These are phyloP conservation scores for Scomber colias DNA, from an alignment of 2,113 vertebrate species.

Conservation along the genomic window DNA sequence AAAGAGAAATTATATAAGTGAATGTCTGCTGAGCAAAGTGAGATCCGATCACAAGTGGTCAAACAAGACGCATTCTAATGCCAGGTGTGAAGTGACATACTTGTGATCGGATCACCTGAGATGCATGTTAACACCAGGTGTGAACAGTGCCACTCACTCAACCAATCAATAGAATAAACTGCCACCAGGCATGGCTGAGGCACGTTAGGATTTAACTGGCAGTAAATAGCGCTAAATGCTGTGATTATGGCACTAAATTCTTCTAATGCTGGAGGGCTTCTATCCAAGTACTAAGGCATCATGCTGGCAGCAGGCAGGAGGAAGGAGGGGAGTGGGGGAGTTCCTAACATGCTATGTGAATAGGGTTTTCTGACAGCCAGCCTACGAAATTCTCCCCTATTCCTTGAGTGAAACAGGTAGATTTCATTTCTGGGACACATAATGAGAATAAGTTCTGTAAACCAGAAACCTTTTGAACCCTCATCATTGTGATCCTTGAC, in stretches of 20 bases:
- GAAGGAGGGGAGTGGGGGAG: conserved; percentile 27
- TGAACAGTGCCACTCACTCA: conserved; percentile 30
- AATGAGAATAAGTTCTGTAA: conserved; percentile 29
- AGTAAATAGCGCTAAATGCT: conserved; percentile 65
- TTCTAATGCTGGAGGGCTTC: conserved; percentile 46
- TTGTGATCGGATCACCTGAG: too few species aligned
- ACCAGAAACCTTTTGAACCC: background rate
- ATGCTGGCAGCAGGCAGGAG: conserved; percentile 46
- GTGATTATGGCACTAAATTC: conserved; percentile 54
- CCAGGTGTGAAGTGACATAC: too few species aligned
- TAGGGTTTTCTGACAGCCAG: conserved; percentile 46
- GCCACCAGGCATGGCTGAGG: conserved; percentile 43
- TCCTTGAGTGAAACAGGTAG: conserved; percentile 37
- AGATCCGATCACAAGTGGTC: too few species aligned
- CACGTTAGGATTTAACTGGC: conserved; percentile 50
- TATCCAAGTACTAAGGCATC: conserved; percentile 59
- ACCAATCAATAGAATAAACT: conserved; percentile 55
- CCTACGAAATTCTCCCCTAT: conserved; percentile 6
- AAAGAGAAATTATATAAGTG: too few species aligned
- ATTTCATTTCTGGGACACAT: background rate
- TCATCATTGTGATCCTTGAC: background rate
- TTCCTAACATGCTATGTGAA: conserved; percentile 40
- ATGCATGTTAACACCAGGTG: too few species aligned
- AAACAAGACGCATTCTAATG: too few species aligned
- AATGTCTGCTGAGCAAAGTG: too few species aligned